These are phyloP conservation scores for Panthera leo DNA, from an alignment of 2,113 vertebrate species.

Conservation along the genomic window DNA sequence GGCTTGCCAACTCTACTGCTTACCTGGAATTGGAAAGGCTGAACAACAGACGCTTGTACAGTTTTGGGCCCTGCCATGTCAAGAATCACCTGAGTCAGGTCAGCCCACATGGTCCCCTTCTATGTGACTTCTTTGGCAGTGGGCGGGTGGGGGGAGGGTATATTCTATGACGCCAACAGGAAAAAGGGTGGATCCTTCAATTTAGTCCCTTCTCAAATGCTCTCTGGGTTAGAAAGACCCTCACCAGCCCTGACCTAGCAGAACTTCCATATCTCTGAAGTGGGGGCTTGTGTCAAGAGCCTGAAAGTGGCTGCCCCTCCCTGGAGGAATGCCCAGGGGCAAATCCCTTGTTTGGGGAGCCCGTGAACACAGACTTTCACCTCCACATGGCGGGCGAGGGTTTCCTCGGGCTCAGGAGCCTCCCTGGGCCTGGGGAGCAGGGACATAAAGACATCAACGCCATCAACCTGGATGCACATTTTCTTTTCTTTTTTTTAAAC, in stretches of 20 bases:
- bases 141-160: fast-evolving
- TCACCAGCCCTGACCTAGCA: not conserved
- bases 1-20: not conserved
- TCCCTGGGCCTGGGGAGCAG: not conserved
- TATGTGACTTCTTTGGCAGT: not conserved
- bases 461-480: not conserved
- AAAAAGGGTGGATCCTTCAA: not conserved
- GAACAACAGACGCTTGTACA: not conserved
- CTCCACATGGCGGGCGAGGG: not conserved
- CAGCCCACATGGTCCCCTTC: not conserved
- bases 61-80: not conserved
- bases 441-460: not conserved
- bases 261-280: not conserved
- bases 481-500: constrained; percentile 36
- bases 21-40: not conserved
- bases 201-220: not conserved
- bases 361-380: not conserved
- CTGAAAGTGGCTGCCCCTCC: not conserved
- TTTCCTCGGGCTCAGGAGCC: not conserved
- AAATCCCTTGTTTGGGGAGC: not conserved
- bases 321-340: not conserved
- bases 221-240: not conserved
- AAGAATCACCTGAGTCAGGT: not conserved
- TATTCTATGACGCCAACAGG: not conserved
- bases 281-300: not conserved